Conservation (phyloP, 2,113 vertebrate genomes). For the Dasypus novemcinctus region DNA sequence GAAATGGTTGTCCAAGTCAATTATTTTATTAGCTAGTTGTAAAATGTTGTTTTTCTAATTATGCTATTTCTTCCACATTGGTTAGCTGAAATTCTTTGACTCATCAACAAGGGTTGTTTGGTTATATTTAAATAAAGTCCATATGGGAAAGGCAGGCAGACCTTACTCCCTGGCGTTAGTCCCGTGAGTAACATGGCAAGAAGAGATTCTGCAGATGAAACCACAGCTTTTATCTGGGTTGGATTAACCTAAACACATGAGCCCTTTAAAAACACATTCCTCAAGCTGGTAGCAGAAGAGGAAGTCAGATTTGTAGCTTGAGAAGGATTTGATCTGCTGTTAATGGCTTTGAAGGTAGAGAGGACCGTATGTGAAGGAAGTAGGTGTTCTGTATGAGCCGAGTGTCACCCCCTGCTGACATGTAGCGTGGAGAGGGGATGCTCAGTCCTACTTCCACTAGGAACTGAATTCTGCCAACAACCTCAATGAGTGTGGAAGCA, state of each 20-base stretch:
- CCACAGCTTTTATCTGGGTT: background rate
- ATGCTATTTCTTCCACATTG: background rate
- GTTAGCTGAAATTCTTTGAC: no score
- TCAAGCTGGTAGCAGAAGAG: background rate
- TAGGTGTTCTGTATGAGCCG: background rate
- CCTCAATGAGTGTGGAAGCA: background rate
- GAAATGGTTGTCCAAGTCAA: background rate
- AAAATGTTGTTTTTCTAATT: background rate
- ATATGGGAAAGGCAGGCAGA: background rate
- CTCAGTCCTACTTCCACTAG: background rate
- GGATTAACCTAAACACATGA: background rate
- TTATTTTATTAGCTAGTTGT: background rate
- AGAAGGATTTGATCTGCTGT: no score
- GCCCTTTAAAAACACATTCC: background rate
- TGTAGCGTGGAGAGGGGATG: background rate
- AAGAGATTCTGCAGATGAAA: background rate
- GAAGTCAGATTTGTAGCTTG: background rate
- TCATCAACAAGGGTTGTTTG: no score
- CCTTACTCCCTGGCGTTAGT: no score
- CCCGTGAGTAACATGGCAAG: rapidly evolving
- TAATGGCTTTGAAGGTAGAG: background rate
- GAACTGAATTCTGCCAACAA: background rate
- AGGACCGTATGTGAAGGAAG: background rate
- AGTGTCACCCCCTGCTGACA: background rate
- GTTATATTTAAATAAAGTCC: background rate